Evolutionary conservation across 2,888 invertebrate species (phyloP).

Genomic region (Napeogenes sylphis): DNA sequence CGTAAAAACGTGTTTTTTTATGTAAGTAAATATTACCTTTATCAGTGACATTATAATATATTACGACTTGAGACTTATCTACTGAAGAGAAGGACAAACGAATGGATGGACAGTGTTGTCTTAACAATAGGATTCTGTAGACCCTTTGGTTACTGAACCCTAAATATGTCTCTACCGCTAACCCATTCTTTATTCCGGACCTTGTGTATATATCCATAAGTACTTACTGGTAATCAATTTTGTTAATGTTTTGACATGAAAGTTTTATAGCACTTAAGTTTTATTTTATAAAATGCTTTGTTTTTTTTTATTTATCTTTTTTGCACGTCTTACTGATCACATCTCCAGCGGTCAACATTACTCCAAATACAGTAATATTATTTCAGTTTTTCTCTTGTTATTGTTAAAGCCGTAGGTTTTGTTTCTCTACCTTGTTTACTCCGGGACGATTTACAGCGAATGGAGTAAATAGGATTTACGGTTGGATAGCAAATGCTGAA

Average conservation of each 20-base stretch:
- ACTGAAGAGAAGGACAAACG: neutral
- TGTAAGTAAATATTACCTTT: too few relatives aligned
- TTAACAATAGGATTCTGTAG: neutral
- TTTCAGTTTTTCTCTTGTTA: conserved; percentile 29
- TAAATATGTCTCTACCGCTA: neutral
- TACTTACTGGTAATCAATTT: neutral
- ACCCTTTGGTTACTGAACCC: conserved; percentile 1
- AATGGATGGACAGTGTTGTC: neutral
- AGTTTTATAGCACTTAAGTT: too few relatives aligned
- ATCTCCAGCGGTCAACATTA: neutral
- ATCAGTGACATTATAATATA: too few relatives aligned
- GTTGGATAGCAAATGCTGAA: conserved; percentile 37
- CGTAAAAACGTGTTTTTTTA: too few relatives aligned
- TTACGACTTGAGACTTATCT: neutral
- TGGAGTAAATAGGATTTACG: conserved; percentile 28
- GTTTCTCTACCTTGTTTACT: conserved; percentile 29
- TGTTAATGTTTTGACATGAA: neutral
- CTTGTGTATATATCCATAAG: too few relatives aligned
- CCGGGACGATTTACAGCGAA: conserved; percentile 30
- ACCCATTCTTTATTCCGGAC: neutral
- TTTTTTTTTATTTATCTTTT: neutral
- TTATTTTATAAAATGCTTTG: neutral
- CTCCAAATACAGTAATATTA: neutral
- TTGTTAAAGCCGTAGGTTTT: conserved; percentile 26
- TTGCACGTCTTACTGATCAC: neutral